Percentiles rank a stretch among this genome's conserved stretches.
Evolutionary conservation across 2,797 vertebrate species (phyloP).

Genomic region (Channa striata): DNA sequence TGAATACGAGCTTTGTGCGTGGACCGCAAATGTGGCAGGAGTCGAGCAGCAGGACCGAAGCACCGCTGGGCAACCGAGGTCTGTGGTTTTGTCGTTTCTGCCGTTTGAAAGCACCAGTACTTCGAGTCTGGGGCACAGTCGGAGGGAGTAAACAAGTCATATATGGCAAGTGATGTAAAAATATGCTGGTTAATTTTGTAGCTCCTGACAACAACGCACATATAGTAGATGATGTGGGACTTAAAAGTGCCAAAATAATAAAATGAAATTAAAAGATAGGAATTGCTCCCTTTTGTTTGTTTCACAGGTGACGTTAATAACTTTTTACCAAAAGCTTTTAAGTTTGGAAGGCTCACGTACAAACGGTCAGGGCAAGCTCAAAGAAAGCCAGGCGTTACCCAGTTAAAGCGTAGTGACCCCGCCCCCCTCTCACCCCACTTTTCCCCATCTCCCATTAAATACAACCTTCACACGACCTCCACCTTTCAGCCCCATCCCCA

Average conservation of each 20-base stretch:
- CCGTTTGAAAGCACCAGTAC: conserved; percentile 27
- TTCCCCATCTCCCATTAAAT: conserved; percentile 42
- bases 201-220: not conserved
- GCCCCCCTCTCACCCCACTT: conserved; percentile 19
- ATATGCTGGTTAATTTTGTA: conserved; percentile 11
- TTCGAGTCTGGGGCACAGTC: conserved; percentile 52
- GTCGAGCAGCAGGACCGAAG: conserved; percentile 17
- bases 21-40: conserved; percentile 6
- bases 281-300: not conserved
- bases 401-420: conserved; percentile 24
- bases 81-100: conserved; percentile 18
- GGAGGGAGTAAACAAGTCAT: conserved; percentile 61
- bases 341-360: not conserved
- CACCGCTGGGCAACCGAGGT: not conserved
- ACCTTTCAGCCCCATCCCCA: conserved; percentile 27
- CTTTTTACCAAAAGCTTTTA: not conserved
- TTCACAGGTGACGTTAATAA: not conserved
- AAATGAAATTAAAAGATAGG: no score
- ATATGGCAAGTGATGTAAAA: conserved; percentile 25
- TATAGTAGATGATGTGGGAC: not conserved
- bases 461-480: conserved; percentile 62
- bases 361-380: not conserved
- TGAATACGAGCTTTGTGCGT: not conserved
- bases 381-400: conserved; percentile 1
- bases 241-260: not conserved